phyloP scores from a whole-genome alignment of 2,113 vertebrate genomes.

The Panurus biarmicus region DNA sequence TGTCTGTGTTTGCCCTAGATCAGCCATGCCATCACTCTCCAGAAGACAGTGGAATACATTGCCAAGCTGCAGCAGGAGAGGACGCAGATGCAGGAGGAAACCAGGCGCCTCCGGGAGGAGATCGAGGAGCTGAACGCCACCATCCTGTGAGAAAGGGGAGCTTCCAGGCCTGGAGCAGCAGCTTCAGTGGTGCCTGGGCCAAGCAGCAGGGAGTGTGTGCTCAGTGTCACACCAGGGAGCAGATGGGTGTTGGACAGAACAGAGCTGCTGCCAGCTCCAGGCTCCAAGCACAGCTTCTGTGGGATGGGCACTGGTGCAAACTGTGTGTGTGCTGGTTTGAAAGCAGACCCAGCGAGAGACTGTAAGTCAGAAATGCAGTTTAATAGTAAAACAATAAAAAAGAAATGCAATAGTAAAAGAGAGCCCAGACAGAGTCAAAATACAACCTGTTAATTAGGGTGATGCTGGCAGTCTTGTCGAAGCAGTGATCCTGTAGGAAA shows the following conservation, averaged over 20 bases:
- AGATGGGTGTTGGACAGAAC: background rate
- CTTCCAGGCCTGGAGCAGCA: background rate
- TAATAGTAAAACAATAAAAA: no score
- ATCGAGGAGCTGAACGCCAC: conserved; percentile 88
- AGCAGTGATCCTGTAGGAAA: no score
- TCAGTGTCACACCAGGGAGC: background rate
- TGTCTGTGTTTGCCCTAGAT: conserved; percentile 69
- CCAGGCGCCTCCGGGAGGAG: conserved; percentile 84
- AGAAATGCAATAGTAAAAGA: no score
- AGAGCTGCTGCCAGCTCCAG: background rate
- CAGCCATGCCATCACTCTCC: conserved; percentile 86
- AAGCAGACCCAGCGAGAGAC: no score
- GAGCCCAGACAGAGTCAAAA: no score
- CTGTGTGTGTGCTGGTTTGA: no score
- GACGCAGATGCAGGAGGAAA: conserved; percentile 86
- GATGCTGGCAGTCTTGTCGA: no score
- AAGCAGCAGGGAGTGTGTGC: background rate
- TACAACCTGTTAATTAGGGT: no score
- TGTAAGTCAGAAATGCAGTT: no score
- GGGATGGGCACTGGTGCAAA: background rate
- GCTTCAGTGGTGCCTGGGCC: background rate
- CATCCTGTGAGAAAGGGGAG: conserved; percentile 76
- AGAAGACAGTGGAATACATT: conserved; percentile 94
- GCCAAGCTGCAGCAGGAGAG: conserved; percentile 93
- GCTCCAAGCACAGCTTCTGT: background rate